Conservation (phyloP, 2,888 invertebrate genomes). For the Geophilus truncorum region DNA sequence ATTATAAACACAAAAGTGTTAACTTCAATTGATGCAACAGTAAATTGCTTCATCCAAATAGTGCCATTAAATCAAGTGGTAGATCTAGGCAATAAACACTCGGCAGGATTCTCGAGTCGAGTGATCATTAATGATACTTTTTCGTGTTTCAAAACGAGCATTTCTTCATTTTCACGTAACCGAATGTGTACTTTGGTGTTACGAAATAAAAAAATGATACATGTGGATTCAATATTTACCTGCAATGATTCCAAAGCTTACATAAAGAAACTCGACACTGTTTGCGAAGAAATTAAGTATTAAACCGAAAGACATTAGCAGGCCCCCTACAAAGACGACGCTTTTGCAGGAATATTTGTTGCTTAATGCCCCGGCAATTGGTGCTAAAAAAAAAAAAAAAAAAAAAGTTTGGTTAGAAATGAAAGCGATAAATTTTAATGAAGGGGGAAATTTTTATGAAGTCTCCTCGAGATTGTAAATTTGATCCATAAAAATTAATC, state of each 20-base stretch:
- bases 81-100: background rate
- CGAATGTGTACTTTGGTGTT: no score
- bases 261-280: conserved; percentile 62
- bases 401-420: background rate
- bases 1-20: background rate
- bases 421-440: no score
- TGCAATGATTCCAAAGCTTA: conserved; percentile 67
- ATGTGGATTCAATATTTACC: conserved; percentile 51
- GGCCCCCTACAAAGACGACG: conserved; percentile 66
- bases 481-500: no score
- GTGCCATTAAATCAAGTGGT: background rate
- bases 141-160: no score
- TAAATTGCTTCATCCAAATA: conserved; percentile 6
- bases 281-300: conserved; percentile 65
- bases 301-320: conserved; percentile 66
- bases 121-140: no score
- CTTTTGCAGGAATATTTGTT: conserved; percentile 60
- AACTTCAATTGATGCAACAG: background rate
- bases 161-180: no score
- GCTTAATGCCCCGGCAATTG: conserved; percentile 66
- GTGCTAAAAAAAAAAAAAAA: conserved; percentile 52
- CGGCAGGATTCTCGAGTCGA: background rate
- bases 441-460: background rate
- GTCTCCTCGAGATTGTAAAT: no score
- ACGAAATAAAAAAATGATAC: background rate